Evolutionary conservation across 2,888 invertebrate genomes (phyloP).

Genomic region (Panorpa germanica): DNA sequence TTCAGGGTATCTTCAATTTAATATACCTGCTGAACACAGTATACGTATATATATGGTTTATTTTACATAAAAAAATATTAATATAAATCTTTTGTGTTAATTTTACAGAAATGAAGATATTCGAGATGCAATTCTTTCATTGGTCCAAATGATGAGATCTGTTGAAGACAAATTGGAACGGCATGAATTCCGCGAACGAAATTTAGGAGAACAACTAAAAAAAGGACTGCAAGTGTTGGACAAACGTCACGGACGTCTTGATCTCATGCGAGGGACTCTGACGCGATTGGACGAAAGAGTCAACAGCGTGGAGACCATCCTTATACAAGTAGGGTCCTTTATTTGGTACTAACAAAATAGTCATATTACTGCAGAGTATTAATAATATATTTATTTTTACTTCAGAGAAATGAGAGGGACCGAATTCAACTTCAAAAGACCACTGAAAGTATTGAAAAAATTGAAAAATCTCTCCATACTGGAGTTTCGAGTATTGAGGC

Average conservation of each 20-base stretch:
- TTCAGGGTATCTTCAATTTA: too few species aligned
- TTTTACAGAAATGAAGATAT: slow-evolving; percentile 44
- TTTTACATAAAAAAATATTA: too few species aligned
- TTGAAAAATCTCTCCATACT: slow-evolving; percentile 26
- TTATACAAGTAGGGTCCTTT: slow-evolving; percentile 36
- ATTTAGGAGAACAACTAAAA: slow-evolving; percentile 60
- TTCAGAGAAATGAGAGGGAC: slow-evolving; percentile 44
- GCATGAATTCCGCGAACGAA: slow-evolving; percentile 65
- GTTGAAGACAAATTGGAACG: slow-evolving; percentile 69
- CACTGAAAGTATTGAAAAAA: slow-evolving; percentile 32
- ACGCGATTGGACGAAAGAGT: slow-evolving; percentile 54
- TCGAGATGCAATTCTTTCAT: slow-evolving; percentile 57
- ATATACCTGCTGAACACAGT: too few species aligned
- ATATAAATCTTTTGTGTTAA: too few species aligned
- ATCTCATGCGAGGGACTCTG: slow-evolving; percentile 48
- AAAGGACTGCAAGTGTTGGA: slow-evolving; percentile 49
- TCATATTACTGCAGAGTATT: background rate
- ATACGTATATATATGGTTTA: too few species aligned
- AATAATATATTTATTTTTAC: slow-evolving; percentile 4
- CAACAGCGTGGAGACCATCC: slow-evolving; percentile 55
- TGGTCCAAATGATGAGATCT: slow-evolving; percentile 60
- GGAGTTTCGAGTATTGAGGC: slow-evolving; percentile 24
- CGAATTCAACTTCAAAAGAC: slow-evolving; percentile 41
- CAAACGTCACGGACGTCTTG: slow-evolving; percentile 48
- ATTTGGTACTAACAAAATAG: background rate